Evolutionary conservation across 2,888 invertebrate genomes (phyloP), one percentile per base, ranked within the genome.

Genomic region (Timema cristinae): DNA sequence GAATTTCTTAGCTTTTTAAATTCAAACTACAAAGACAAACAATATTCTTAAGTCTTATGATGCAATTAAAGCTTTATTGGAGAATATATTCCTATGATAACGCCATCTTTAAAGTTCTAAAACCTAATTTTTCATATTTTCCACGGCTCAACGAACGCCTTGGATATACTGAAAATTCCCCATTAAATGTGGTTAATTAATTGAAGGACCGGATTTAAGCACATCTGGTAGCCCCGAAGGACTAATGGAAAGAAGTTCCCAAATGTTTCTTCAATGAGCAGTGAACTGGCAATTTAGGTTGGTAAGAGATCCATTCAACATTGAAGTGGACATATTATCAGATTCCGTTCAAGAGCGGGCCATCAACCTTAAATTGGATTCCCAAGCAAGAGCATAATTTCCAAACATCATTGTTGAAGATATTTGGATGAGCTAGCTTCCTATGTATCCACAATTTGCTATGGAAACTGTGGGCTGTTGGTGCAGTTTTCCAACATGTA

Each of bases 371-470:
- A 13, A 59, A 59, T 59, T 11, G 9, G 59, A 59, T 66, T 66
- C 66, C 13, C 47, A 66, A 66, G 66, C 66, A 66, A 66, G 16
- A 66, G 66, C 66, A 48, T 10, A 47, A n/a, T 66, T 66, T 13
- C 32, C 10, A 66, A 32, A 47, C 13, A 10, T 66, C 11, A 66
- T 4, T 66, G 32, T 66, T 66, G 66, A 66, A 66, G 13, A 66
- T 0, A 1, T 66, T 66, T 66, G 66, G 51, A 71, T 71, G 69
- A 66, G 66, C 50, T 71, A 72, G 50, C 32, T 68, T 68, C 70
- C 67, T 73, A 50, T 70, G 50, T 73, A 73, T 66, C 70, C 68
- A 73, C 63, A 70, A 73, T 61, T 68, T 68, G 70, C 70, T 68
- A 56, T 63, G 56, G 70, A 73, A 73, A 63, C 52, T 68, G 52